Base-by-base conservation (phyloP, 2,888 invertebrate species). In the Drosophila macrospina region DNA sequence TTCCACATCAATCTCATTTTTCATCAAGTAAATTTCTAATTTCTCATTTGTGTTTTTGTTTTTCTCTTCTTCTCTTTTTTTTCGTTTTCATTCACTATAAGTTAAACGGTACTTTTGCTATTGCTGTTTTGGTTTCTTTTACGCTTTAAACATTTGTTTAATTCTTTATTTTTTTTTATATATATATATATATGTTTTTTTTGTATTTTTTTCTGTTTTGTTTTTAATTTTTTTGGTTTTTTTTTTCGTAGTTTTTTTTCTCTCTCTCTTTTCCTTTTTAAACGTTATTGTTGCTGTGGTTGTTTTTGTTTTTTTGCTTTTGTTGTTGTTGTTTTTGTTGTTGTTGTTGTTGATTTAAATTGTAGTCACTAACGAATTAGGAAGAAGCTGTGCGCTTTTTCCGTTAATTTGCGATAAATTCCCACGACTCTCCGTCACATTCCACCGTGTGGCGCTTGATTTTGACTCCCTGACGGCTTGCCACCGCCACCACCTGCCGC, bases 371-470 rank as follows among this genome's bases (percentile, higher is more conserved):
- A 95, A 94, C 96, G 95, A 93, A 96, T 95, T 93, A 95, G 95
- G 96, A 96, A 96, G 96, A 96, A 96, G 93, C 95, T 96, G 94
- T 96, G 96, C 93, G 96, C 95, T 93, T 96, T 96, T 93, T 96
- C 96, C 93, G 96, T 95, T 93, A 97, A 94, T 95, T 96, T 97
- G 94, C 95, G 96, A 94, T 96, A 97, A 93, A 97, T 95, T 94
- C 96, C 96, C 93, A 96, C 94, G 94, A 97, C 95, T 95, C 96
- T 96, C 96, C 96, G 97, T 97, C 97, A 97, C 96, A 97, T 97
- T 93, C 96, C 96, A 94, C 94, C 87, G 91, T 94, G 91, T 93
- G 93, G 90, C 90, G 93, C 87, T 93, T 94, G 90, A 93, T 93
- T 88, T 93, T 93, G 90, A 93, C 93, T 90, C 91, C 92, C 92